A percentile compares a stretch with the other conserved stretches of the same genome.
Evolutionary conservation across 1,140 invertebrate species (phyloP).

Genomic region (Neodiprion pinetum): DNA sequence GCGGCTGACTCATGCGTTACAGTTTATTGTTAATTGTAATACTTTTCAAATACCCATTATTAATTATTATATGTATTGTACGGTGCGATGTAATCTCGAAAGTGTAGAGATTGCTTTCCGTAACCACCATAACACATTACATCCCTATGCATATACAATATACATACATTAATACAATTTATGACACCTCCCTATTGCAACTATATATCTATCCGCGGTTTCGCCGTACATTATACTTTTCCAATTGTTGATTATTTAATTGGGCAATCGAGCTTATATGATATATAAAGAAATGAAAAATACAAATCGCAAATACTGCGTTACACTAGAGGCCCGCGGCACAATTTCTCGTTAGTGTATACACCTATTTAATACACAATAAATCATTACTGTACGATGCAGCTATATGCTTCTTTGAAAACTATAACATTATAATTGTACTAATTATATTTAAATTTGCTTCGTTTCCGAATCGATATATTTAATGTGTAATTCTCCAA

Average conservation of each 20-base stretch:
- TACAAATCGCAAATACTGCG: neutral
- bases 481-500: too few species aligned
- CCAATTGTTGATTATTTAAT: neutral
- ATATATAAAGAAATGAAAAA: neutral
- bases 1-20: neutral
- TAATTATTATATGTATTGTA: too few species aligned
- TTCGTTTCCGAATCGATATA: too few species aligned
- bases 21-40: neutral
- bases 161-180: neutral
- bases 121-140: conserved; percentile 2
- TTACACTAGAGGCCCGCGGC: neutral
- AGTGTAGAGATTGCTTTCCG: neutral
- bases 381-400: neutral
- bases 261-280: neutral
- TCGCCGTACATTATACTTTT: neutral
- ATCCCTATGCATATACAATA: neutral
- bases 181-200: neutral
- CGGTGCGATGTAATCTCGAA: neutral
- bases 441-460: too few species aligned
- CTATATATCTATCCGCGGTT: conserved; percentile 1
- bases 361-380: too few species aligned
- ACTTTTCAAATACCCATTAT: neutral
- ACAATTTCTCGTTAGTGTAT: neutral
- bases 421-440: too few species aligned
- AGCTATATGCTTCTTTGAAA: too few species aligned